phyloP scores from a whole-genome alignment of 2,888 invertebrate species.

The Neoaliturus tenellus region DNA sequence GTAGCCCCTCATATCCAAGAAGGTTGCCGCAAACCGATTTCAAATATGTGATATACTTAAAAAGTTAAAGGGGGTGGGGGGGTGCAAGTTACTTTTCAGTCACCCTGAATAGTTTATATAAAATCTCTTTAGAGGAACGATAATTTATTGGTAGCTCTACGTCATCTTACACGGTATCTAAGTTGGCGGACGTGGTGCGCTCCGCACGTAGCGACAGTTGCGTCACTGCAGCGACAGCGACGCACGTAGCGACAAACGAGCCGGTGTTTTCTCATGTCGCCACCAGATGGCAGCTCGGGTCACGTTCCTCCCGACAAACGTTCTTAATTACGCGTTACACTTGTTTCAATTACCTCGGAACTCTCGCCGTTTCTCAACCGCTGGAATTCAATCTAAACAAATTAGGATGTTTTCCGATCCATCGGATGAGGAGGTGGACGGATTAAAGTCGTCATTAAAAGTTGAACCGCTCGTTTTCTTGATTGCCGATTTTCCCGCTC shows the following conservation, averaged over 20 bases:
- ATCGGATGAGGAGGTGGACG: slow-evolving; percentile 12
- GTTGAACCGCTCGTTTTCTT: slow-evolving; percentile 43
- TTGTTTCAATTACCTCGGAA: slow-evolving; percentile 49
- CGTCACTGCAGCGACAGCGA: not conserved
- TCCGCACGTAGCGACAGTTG: too few relatives aligned
- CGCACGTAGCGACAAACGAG: slow-evolving; percentile 47
- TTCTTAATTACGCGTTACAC: slow-evolving; percentile 52
- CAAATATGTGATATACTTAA: too few relatives aligned
- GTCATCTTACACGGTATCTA: too few relatives aligned
- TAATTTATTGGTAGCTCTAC: too few relatives aligned
- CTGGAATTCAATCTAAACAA: slow-evolving; percentile 53
- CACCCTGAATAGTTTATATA: too few relatives aligned
- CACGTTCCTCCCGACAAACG: slow-evolving; percentile 41
- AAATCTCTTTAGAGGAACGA: too few relatives aligned
- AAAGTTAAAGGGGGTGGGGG: too few relatives aligned
- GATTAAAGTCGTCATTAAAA: slow-evolving; percentile 55
- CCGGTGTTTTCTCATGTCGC: slow-evolving; percentile 26
- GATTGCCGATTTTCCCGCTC: slow-evolving; percentile 49
- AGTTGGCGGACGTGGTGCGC: too few relatives aligned
- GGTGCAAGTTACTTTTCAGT: too few relatives aligned
- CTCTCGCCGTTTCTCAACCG: slow-evolving; percentile 42
- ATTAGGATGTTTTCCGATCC: slow-evolving; percentile 57
- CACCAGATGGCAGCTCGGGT: slow-evolving; percentile 36
- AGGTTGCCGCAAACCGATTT: too few relatives aligned
- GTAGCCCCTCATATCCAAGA: too few relatives aligned